Evolutionary conservation across 2,888 invertebrate species (phyloP).

Genomic region (Sarcophaga rosellei): DNA sequence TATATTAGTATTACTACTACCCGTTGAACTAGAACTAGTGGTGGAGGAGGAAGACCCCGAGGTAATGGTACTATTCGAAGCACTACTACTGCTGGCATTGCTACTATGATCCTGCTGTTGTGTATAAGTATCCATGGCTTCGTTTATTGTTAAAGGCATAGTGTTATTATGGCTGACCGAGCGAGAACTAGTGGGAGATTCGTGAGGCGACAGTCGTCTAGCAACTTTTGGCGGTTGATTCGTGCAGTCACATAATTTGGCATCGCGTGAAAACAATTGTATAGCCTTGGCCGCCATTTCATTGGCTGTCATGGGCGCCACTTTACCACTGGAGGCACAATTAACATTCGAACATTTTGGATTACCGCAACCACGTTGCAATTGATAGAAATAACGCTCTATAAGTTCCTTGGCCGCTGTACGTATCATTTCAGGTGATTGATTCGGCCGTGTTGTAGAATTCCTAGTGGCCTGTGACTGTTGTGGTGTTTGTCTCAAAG

Average conservation of each 20-base stretch:
- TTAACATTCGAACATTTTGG: slow-evolving; percentile 91
- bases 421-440: slow-evolving; percentile 85
- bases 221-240: slow-evolving; percentile 78
- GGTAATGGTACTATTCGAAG: slow-evolving; percentile 74
- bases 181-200: slow-evolving; percentile 72
- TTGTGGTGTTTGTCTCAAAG: slow-evolving; percentile 59
- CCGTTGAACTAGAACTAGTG: slow-evolving; percentile 53
- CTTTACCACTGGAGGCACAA: slow-evolving; percentile 95
- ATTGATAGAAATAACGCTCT: slow-evolving; percentile 95
- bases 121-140: slow-evolving; percentile 73
- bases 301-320: slow-evolving; percentile 89
- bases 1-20: slow-evolving; percentile 66
- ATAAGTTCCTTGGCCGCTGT: slow-evolving; percentile 92
- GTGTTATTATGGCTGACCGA: slow-evolving; percentile 43
- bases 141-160: slow-evolving; percentile 68
- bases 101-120: slow-evolving; percentile 73
- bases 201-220: slow-evolving; percentile 69
- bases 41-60: slow-evolving; percentile 74
- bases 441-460: slow-evolving; percentile 22
- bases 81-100: slow-evolving; percentile 74
- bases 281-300: slow-evolving; percentile 95
- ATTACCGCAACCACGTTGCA: slow-evolving; percentile 96
- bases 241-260: slow-evolving; percentile 87
- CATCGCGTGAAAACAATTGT: slow-evolving; percentile 92
- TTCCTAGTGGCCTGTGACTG: slow-evolving; percentile 26